Evolutionary conservation across 2,797 vertebrate genomes (phyloP).

Genomic region (Heliangelus exortis): DNA sequence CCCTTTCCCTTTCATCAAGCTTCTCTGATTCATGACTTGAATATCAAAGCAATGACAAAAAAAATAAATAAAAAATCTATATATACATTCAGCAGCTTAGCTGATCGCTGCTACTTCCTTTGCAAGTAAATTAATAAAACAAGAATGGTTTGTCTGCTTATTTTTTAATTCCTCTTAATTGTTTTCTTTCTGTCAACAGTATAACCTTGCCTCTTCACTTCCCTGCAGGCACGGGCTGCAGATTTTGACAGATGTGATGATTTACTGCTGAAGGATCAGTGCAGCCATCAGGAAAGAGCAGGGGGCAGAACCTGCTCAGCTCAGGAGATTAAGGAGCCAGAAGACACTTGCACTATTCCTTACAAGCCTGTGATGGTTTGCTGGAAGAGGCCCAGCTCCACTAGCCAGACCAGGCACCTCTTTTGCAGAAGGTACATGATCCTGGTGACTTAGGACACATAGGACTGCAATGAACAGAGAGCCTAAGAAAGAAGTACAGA

Average conservation of each 20-base stretch:
- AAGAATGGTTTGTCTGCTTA: not conserved
- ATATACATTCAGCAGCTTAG: not conserved
- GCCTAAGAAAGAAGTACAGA: not conserved
- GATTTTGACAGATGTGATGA: not conserved
- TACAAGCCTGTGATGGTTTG: not conserved
- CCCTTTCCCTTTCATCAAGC: not conserved
- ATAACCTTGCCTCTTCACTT: not conserved
- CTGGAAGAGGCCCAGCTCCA: not conserved
- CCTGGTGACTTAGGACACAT: not conserved
- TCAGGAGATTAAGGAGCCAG: not conserved
- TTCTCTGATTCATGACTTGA: not conserved
- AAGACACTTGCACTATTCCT: not conserved
- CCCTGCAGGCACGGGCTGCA: not conserved
- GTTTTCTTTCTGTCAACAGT: not conserved
- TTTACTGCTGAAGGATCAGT: not conserved
- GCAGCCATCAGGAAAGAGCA: not conserved
- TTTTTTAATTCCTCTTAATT: not conserved
- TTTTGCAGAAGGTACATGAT: not conserved
- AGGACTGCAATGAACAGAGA: not conserved
- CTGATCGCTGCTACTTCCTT: not conserved
- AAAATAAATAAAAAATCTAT: not conserved
- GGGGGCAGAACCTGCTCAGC: not conserved
- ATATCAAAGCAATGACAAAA: not conserved
- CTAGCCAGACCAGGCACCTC: not conserved
- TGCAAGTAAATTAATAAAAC: constrained; percentile 24